phyloP scores from a whole-genome alignment of 2,113 vertebrate genomes.

The Lethenteron camtschaticum region DNA sequence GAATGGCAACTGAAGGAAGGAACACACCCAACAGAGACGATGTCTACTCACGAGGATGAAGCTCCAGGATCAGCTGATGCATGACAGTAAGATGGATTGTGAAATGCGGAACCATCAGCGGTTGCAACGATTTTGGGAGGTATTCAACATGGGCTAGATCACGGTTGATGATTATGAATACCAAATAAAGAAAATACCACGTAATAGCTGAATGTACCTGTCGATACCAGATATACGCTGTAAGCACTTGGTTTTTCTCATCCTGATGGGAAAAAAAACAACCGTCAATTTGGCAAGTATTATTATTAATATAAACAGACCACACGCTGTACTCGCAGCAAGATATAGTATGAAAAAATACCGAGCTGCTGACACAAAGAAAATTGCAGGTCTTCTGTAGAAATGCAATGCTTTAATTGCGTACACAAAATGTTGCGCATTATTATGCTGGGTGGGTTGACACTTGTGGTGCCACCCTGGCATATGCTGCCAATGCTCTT shows the following conservation, averaged over 20 bases:
- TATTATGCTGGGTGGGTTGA: not conserved
- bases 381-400: not conserved
- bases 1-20: no score
- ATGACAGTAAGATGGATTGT: no score
- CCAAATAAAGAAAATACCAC: conserved; percentile 4
- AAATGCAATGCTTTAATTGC: not conserved
- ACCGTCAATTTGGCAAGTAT: not conserved
- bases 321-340: not conserved
- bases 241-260: conserved; percentile 51
- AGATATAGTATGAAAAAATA: not conserved
- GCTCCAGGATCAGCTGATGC: no score
- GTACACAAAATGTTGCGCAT: not conserved
- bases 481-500: not conserved
- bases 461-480: conserved; percentile 21
- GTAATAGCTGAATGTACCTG: conserved; percentile 34
- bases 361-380: not conserved
- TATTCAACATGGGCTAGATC: not conserved
- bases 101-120: no score
- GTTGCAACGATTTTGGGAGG: no score
- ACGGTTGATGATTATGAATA: conserved; percentile 8
- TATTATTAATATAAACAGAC: not conserved
- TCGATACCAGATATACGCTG: conserved; percentile 90
- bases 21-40: no score
- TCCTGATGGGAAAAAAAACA: conserved; percentile 25
- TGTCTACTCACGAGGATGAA: no score